These are phyloP conservation scores for Phasianus colchicus DNA, from an alignment of 2,113 vertebrate species.

Conservation along the genomic window DNA sequence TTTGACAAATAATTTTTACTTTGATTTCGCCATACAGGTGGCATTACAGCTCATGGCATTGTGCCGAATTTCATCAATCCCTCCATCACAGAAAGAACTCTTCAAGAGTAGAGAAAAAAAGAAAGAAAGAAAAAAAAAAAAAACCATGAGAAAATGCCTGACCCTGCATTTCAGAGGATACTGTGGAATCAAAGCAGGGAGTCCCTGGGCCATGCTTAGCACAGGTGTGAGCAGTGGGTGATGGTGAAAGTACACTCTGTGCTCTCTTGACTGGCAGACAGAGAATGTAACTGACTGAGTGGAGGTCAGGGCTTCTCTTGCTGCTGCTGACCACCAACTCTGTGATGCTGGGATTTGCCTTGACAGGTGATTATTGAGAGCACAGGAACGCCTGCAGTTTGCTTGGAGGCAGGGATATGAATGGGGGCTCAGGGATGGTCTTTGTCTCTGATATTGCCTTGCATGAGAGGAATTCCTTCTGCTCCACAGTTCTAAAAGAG, in stretches of 20 bases:
- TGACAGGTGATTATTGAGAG: accelerated
- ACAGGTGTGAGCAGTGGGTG: background rate
- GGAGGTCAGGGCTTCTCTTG: background rate
- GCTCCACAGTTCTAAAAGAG: background rate
- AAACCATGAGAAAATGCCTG: background rate
- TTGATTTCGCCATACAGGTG: background rate
- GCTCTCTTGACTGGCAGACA: background rate
- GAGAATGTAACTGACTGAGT: background rate
- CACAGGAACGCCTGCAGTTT: background rate
- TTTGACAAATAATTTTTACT: background rate
- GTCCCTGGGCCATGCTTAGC: background rate
- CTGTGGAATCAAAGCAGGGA: background rate
- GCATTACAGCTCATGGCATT: background rate
- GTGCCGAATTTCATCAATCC: background rate
- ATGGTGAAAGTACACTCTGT: background rate
- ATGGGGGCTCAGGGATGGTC: accelerated
- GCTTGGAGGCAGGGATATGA: too few species aligned
- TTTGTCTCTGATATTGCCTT: accelerated
- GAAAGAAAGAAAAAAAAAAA: background rate
- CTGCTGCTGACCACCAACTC: background rate
- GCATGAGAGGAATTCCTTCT: background rate
- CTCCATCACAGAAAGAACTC: background rate
- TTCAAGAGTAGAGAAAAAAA: background rate
- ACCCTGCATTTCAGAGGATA: background rate
- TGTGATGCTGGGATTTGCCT: background rate